These are phyloP conservation scores for Emydura subglobosa DNA, from an alignment of 2,113 vertebrate genomes.

Conservation along the genomic window DNA sequence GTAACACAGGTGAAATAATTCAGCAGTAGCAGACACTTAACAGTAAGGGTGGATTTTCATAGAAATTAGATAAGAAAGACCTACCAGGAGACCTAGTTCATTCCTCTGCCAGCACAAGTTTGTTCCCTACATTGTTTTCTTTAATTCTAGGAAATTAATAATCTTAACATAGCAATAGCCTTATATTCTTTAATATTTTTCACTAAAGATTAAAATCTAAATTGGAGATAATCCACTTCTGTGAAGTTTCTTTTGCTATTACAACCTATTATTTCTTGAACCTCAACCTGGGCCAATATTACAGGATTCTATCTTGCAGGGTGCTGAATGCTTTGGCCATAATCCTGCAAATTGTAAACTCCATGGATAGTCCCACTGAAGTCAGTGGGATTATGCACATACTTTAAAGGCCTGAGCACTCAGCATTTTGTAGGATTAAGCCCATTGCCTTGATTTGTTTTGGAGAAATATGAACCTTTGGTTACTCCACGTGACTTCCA, in stretches of 20 bases:
- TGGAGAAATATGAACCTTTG: background rate
- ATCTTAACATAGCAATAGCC: background rate
- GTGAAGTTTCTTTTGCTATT: background rate
- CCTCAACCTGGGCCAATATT: background rate
- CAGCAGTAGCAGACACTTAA: background rate
- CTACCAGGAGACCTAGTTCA: background rate
- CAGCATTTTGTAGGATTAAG: background rate
- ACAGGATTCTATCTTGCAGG: background rate
- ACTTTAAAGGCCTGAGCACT: background rate
- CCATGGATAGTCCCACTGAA: background rate
- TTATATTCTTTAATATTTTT: background rate
- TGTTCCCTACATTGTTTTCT: background rate
- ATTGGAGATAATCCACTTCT: background rate
- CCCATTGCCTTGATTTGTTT: background rate
- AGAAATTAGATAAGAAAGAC: background rate
- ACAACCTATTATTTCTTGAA: background rate
- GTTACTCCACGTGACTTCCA: background rate
- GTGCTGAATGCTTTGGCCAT: background rate
- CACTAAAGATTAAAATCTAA: background rate
- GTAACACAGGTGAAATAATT: background rate
- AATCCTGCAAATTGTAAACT: background rate
- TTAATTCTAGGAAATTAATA: background rate
- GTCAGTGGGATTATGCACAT: background rate
- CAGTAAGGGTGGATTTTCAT: background rate
- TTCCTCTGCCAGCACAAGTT: background rate